Percentiles rank a stretch among this genome's conserved stretches.
These are phyloP conservation scores for Drosophila leontia DNA, from an alignment of 1,140 invertebrate genomes.

Conservation along the genomic window DNA sequence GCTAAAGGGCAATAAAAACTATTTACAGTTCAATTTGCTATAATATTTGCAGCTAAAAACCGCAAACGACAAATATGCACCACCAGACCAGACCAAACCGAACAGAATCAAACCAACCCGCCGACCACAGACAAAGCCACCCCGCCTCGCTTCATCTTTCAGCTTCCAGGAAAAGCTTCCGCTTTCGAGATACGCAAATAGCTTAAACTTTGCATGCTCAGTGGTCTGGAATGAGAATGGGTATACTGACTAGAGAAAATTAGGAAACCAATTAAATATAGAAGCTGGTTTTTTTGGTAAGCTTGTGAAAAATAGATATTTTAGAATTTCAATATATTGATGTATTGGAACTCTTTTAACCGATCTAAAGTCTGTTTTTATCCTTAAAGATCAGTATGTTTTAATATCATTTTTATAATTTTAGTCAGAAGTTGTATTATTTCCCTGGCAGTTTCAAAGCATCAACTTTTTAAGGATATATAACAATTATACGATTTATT, in stretches of 20 bases:
- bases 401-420: too few species aligned
- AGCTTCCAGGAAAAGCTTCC: constrained; percentile 18
- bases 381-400: too few species aligned
- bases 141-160: background rate
- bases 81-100: constrained; percentile 44
- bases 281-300: too few species aligned
- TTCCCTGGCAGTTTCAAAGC: background rate
- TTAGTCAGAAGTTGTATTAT: background rate
- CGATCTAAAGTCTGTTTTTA: too few species aligned
- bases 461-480: background rate
- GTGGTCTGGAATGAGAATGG: background rate
- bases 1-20: constrained; percentile 75
- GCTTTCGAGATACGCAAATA: constrained; percentile 49
- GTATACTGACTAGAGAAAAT: background rate
- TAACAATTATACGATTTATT: background rate
- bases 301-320: too few species aligned
- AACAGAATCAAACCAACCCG: constrained; percentile 15
- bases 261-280: too few species aligned
- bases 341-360: too few species aligned
- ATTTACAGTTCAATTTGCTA: constrained; percentile 83
- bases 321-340: too few species aligned
- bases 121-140: constrained; percentile 56
- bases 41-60: constrained; percentile 76
- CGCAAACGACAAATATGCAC: constrained; percentile 78
- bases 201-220: constrained; percentile 59